phyloP scores from a whole-genome alignment of 2,113 vertebrate genomes.

The Nothocercus nigrocapillus region DNA sequence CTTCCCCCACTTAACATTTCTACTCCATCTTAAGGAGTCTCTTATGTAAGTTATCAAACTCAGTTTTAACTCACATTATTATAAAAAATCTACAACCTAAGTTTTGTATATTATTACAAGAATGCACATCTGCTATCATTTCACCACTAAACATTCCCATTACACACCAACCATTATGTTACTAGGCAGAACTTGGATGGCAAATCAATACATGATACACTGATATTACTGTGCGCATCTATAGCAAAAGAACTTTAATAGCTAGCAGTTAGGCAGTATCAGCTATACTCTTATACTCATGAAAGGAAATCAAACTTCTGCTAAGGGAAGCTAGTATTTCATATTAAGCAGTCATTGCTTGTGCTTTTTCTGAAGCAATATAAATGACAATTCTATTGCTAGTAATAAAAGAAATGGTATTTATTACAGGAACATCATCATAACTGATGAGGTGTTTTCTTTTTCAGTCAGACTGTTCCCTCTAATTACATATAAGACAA shows the following conservation, averaged over 20 bases:
- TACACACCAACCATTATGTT: neutral
- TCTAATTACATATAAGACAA: neutral
- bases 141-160: neutral
- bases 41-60: neutral
- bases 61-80: neutral
- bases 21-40: neutral
- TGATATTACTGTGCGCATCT: neutral
- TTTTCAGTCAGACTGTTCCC: neutral
- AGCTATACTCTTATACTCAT: neutral
- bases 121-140: neutral
- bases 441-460: neutral
- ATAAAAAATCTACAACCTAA: neutral
- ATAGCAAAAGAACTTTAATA: neutral
- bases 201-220: neutral
- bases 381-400: neutral
- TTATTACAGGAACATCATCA: neutral
- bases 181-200: neutral
- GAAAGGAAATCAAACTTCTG: neutral
- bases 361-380: neutral
- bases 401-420: neutral
- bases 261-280: neutral
- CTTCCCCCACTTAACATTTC: neutral
- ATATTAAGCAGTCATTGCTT: neutral
- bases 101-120: neutral
- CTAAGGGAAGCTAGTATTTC: slow-evolving; percentile 11